Evolutionary conservation across 2,113 vertebrate species (phyloP).

Genomic region (human): DNA sequence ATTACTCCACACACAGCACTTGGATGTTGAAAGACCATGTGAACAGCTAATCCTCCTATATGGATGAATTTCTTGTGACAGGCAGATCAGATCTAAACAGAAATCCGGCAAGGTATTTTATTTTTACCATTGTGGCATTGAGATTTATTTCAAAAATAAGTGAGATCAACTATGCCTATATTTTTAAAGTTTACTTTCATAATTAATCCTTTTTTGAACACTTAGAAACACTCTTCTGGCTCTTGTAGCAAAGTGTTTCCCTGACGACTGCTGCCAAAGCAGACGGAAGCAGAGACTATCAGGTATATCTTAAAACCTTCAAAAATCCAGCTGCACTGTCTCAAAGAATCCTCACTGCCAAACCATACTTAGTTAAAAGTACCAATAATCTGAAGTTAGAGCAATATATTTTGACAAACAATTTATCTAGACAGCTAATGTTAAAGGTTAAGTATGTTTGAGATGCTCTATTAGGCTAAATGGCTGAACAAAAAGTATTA

Average conservation of each 20-base stretch:
- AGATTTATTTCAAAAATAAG: constrained; percentile 79
- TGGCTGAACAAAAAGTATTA: background rate
- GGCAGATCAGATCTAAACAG: constrained; percentile 76
- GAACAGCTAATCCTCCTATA: constrained; percentile 83
- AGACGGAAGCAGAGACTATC: constrained; percentile 59
- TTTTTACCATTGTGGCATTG: constrained; percentile 79
- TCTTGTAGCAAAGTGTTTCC: constrained; percentile 52
- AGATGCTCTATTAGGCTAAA: constrained; percentile 33
- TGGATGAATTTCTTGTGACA: constrained; percentile 75
- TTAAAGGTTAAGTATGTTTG: constrained; percentile 64
- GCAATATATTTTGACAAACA: constrained; percentile 46
- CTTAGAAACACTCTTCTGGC: constrained; percentile 59
- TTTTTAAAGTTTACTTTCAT: constrained; percentile 75
- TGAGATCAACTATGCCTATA: constrained; percentile 71
- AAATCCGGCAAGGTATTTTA: constrained; percentile 78
- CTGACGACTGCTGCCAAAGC: constrained; percentile 27
- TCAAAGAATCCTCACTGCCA: constrained; percentile 58
- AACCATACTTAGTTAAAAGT: constrained; percentile 56
- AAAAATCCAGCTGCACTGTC: constrained; percentile 66
- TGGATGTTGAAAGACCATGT: constrained; percentile 79
- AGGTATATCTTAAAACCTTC: constrained; percentile 60
- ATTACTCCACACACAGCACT: constrained; percentile 74
- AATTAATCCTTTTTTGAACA: constrained; percentile 71
- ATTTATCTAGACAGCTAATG: constrained; percentile 38
- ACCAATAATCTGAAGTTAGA: constrained; percentile 53